Evolutionary conservation across 2,113 vertebrate genomes (phyloP), one percentile per base, ranked within the genome.

Genomic region (Lethenteron camtschaticum): DNA sequence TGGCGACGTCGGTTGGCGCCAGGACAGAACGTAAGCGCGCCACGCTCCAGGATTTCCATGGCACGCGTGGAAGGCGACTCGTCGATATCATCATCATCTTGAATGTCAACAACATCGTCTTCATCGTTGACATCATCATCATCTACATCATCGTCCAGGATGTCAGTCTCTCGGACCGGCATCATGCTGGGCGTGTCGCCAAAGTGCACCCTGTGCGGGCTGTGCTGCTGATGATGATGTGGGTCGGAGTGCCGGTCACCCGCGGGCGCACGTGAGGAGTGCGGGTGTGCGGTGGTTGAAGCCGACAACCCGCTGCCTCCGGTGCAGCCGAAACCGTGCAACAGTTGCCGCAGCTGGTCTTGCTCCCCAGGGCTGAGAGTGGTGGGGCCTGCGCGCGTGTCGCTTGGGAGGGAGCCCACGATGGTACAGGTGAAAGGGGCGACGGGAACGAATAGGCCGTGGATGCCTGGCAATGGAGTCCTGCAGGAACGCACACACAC

Each of bases 81-180:
- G n/a, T 66, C 63, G n/a, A n/a, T 66, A n/a, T 16, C n/a, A 10
- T 66, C n/a, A 66, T 66, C n/a, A 66, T 66, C n/a, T n/a, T 66
- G 63, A 41, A 41, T 41, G 41, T 41, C 24, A 16, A n/a, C 63
- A n/a, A 66, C n/a, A 20, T 24, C 24, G 63, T 24, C 63, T 24
- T 16, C 24, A 10, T 24, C 24, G 24, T 9, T n/a, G n/a, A 66
- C 63, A 16, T 66, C 63, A 66, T 66, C 63, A 16, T n/a, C 63
- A 66, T 66, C 24, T 24, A 96, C 72, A 57, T 96, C 94, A 12
- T 99, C 94, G 1, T 99, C 94, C 71, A 99, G 80, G 75, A 99
- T 99, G 77, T 99, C 94, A 0, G 94, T 99, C 80, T 99, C 94
- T 57, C 94, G 81, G 73, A 96, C 94, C 0, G 85, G 77, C 55